phyloP scores from a whole-genome alignment of 1,140 invertebrate genomes.

The Forficula auricularia region DNA sequence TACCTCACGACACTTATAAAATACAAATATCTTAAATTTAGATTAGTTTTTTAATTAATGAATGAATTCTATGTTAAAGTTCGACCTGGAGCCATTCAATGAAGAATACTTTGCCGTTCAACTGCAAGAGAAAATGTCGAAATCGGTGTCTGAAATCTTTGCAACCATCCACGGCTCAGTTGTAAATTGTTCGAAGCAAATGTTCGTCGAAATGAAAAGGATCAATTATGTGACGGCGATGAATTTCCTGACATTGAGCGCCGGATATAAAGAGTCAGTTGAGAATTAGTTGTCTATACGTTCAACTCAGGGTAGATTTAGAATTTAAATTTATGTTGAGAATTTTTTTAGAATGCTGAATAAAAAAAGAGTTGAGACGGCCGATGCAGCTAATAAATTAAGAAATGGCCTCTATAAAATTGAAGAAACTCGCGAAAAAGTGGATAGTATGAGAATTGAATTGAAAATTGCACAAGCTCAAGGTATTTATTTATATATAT shows the following conservation, averaged over 20 bases:
- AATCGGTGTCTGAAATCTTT: slow-evolving; percentile 49
- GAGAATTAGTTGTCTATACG: background rate
- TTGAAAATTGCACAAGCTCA: slow-evolving; percentile 55
- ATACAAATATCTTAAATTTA: no score
- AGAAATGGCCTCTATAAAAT: slow-evolving; percentile 60
- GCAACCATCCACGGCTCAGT: slow-evolving; percentile 62
- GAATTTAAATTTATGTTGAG: slow-evolving; percentile 2
- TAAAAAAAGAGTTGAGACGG: slow-evolving; percentile 48
- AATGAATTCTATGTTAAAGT: no score
- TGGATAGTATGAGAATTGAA: slow-evolving; percentile 60
- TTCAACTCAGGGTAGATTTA: background rate
- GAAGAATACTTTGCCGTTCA: no score
- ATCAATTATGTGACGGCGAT: slow-evolving; percentile 72
- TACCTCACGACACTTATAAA: no score
- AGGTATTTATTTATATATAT: slow-evolving; percentile 21
- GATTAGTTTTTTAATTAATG: no score
- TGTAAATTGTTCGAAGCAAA: slow-evolving; percentile 42
- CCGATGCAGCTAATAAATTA: slow-evolving; percentile 50
- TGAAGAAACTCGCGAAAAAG: slow-evolving; percentile 48
- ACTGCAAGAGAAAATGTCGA: slow-evolving; percentile 36
- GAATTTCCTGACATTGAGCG: slow-evolving; percentile 66
- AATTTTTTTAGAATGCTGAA: slow-evolving; percentile 47
- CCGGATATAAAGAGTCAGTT: slow-evolving; percentile 60
- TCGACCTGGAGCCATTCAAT: no score
- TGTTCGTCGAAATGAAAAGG: slow-evolving; percentile 57